Conservation (phyloP, 1,140 invertebrate genomes). For the Idris sp. region DNA sequence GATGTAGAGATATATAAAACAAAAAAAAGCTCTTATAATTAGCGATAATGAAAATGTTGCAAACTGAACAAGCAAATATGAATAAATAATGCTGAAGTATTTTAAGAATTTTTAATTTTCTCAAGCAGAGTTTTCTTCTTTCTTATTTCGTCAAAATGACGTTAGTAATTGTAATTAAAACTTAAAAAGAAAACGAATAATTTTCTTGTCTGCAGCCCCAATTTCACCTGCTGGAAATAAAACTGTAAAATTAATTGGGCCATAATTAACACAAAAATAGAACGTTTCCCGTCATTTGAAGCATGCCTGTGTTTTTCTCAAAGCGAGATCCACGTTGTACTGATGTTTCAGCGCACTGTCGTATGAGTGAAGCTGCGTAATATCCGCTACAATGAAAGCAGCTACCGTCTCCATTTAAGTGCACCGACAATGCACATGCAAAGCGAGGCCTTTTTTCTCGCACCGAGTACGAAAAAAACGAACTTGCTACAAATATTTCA, state of each 20-base stretch:
- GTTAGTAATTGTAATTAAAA: background rate
- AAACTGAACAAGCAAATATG: too few relatives aligned
- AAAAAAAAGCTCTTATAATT: too few relatives aligned
- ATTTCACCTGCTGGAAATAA: background rate
- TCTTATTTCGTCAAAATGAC: background rate
- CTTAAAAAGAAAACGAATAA: background rate
- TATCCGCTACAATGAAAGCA: slow-evolving; percentile 52
- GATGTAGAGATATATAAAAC: too few relatives aligned
- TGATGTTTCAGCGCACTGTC: slow-evolving; percentile 23
- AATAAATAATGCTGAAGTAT: too few relatives aligned
- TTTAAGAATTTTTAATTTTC: too few relatives aligned
- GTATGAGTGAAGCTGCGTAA: slow-evolving; percentile 34
- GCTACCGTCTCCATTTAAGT: slow-evolving; percentile 55
- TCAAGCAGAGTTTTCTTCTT: background rate
- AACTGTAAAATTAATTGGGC: slow-evolving; percentile 9
- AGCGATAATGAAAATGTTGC: too few relatives aligned
- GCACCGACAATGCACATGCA: too few relatives aligned
- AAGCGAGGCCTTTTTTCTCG: slow-evolving; percentile 40
- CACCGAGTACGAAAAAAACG: slow-evolving; percentile 27
- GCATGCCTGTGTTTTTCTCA: slow-evolving; percentile 10
- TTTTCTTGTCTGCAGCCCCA: background rate
- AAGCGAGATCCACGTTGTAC: slow-evolving; percentile 31
- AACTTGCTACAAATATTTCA: slow-evolving; percentile 46
- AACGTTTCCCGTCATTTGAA: slow-evolving; percentile 3
- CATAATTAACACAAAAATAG: slow-evolving; percentile 14